Conservation (phyloP, 2,888 invertebrate species). For the Oligia latruncula region DNA sequence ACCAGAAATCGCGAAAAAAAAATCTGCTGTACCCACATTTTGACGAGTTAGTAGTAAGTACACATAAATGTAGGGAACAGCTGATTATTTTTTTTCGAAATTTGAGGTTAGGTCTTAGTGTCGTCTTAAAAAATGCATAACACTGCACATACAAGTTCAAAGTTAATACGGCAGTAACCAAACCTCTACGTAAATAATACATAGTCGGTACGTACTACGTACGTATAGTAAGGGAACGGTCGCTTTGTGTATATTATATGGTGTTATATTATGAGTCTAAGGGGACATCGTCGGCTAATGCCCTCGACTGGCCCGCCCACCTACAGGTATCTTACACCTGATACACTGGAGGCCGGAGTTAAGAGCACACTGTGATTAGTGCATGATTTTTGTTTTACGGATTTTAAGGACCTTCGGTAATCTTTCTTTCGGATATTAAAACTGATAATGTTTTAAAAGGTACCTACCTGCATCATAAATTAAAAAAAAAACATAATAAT, state of each 20-base stretch:
- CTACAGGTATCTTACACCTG: conserved; percentile 64
- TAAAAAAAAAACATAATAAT: not conserved
- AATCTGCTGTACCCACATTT: no score
- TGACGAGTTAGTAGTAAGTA: no score
- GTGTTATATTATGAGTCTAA: conserved; percentile 63
- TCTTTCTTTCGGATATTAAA: not conserved
- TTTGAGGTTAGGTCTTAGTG: no score
- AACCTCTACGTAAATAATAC: conserved; percentile 1
- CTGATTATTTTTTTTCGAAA: no score
- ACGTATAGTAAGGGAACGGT: conserved; percentile 32
- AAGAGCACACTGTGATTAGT: conserved; percentile 12
- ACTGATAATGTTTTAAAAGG: not conserved
- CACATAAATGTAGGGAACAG: no score
- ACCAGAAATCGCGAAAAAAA: no score
- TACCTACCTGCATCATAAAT: not conserved
- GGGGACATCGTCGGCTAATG: conserved; percentile 69
- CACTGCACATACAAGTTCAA: conserved; percentile 31
- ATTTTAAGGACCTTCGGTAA: not conserved
- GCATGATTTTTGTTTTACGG: not conserved
- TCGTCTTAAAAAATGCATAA: conserved; percentile 3
- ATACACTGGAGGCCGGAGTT: conserved; percentile 62
- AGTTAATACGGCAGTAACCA: conserved; percentile 28
- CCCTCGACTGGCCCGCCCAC: conserved; percentile 70
- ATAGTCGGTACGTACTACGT: not conserved
- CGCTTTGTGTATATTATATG: conserved; percentile 58